phyloP scores from a whole-genome alignment of 1,140 invertebrate genomes.

The Eupeodes corollae region DNA sequence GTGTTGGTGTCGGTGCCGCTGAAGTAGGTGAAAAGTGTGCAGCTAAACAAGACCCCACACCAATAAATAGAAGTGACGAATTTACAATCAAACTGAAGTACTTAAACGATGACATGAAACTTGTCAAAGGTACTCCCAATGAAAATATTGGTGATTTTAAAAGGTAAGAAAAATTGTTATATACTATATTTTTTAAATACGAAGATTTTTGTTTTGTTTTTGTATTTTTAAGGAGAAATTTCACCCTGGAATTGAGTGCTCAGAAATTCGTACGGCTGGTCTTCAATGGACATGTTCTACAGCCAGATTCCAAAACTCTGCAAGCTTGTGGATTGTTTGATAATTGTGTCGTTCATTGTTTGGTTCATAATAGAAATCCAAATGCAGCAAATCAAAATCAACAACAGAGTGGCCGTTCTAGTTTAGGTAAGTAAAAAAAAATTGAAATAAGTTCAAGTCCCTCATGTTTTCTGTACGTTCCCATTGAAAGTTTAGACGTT shows the following conservation, averaged over 20 bases:
- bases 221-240: slow-evolving; percentile 58
- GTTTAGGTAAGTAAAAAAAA: too few species aligned
- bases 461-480: too few species aligned
- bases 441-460: too few species aligned
- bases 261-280: slow-evolving; percentile 73
- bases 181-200: not conserved
- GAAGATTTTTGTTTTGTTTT: not conserved
- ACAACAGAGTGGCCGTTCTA: too few species aligned
- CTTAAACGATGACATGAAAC: slow-evolving; percentile 72
- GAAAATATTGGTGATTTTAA: slow-evolving; percentile 78
- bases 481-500: too few species aligned
- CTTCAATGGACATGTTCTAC: slow-evolving; percentile 75
- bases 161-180: slow-evolving; percentile 45
- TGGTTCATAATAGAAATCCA: slow-evolving; percentile 52
- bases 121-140: slow-evolving; percentile 62
- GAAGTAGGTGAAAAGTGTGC: not conserved
- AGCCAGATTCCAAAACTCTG: slow-evolving; percentile 62
- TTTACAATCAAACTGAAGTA: slow-evolving; percentile 68
- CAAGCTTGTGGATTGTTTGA: slow-evolving; percentile 68
- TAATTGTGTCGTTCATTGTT: slow-evolving; percentile 79
- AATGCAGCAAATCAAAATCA: not conserved
- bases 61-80: not conserved
- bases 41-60: not conserved
- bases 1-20: not conserved
- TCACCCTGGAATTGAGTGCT: slow-evolving; percentile 60